Base-by-base conservation (phyloP, 2,888 invertebrate species). In the Caenorhabditis angaria region DNA sequence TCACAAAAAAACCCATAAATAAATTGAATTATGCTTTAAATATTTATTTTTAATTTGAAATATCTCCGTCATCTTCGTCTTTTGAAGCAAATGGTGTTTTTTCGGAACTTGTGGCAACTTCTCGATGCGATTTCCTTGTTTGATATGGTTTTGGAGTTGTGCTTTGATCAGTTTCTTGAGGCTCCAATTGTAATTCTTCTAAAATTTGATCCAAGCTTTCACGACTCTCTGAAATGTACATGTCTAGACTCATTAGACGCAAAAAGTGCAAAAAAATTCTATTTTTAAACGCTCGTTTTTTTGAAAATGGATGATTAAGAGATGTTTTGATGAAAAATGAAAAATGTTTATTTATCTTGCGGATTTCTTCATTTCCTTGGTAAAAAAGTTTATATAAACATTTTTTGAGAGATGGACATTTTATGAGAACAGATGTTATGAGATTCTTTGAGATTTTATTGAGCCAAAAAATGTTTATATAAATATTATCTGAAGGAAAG, bases 191-290 rank as follows among this genome's bases (percentile, higher is more conserved):
- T 47, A 72, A 57, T 58, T 72, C 72, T 41, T 72, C 72, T 61
- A 72, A 61, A 57, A 61, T 64, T 65, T 72, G 72, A 67, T 72
- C 72, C 20, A 72, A 61, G 29, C 67, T 67, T 55, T 72, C 72
- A 1, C 61, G 60, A 29, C 72, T 72, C 18, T 54, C 72, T 71
- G 57, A 25, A 70, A 24, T 53, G 24, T 12, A 35, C 35, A n/a
- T n/a, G n/a, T n/a, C n/a, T n/a, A n/a, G n/a, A n/a, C n/a, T n/a
- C n/a, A n/a, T n/a, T n/a, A n/a, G n/a, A n/a, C n/a, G n/a, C n/a
- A n/a, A n/a, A n/a, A n/a, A n/a, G n/a, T n/a, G n/a, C n/a, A n/a
- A n/a, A n/a, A n/a, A n/a, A n/a, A n/a, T n/a, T n/a, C n/a, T n/a
- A n/a, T n/a, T n/a, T n/a, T n/a, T n/a, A n/a, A n/a, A n/a, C n/a